A percentile compares a stretch with the other conserved stretches of the same genome.
Conservation (phyloP, 2,113 vertebrate genomes). For the Anguilla rostrata region DNA sequence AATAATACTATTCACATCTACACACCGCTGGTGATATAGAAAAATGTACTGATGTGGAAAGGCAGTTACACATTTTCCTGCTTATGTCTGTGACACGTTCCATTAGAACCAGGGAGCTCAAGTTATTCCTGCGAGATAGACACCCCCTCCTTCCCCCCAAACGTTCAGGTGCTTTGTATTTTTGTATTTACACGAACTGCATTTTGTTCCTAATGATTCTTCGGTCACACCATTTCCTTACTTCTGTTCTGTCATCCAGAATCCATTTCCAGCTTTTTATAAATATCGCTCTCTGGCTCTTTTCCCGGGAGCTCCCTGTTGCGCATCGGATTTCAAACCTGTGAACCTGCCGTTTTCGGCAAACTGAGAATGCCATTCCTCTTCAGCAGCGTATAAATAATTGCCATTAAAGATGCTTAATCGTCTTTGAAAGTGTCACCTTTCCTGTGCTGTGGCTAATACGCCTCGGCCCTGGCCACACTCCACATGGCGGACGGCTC, state of each 20-base stretch:
- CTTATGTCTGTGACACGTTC: background rate
- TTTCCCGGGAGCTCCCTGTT: background rate
- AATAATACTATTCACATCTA: background rate
- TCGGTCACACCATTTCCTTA: background rate
- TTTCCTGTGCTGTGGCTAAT: slow-evolving; percentile 15
- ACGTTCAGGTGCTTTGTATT: background rate
- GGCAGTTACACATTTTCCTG: background rate
- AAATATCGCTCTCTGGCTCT: background rate
- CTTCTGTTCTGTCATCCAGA: background rate
- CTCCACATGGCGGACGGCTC: background rate
- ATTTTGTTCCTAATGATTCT: background rate
- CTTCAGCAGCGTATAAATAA: slow-evolving; percentile 40
- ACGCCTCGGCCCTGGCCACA: background rate
- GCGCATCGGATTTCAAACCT: slow-evolving; percentile 12
- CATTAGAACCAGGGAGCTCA: background rate
- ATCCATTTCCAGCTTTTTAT: background rate
- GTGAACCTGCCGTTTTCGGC: background rate
- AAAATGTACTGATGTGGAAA: background rate
- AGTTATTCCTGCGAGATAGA: background rate
- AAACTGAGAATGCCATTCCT: slow-evolving; percentile 37
- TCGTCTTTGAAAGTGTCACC: slow-evolving; percentile 37
- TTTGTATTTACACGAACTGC: background rate
- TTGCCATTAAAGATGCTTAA: slow-evolving; percentile 50
- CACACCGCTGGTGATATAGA: background rate
- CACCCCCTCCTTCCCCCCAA: background rate